Conservation (phyloP, 2,888 invertebrate species). For the Iphiclides podalirius region DNA sequence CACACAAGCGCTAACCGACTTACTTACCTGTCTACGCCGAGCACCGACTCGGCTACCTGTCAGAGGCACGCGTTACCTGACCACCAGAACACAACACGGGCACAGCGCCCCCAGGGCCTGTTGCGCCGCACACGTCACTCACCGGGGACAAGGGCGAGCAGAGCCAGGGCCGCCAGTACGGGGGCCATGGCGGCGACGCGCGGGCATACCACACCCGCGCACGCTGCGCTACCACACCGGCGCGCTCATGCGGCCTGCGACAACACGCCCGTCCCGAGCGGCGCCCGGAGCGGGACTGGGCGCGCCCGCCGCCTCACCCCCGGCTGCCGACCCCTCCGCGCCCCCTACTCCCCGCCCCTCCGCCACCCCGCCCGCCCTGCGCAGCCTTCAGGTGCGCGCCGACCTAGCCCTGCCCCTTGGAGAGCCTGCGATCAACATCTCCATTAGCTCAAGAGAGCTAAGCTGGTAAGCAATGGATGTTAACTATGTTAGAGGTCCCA, state of each 20-base stretch:
- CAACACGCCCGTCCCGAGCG: constrained; percentile 63
- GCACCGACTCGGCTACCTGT: background rate
- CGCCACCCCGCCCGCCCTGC: constrained; percentile 38
- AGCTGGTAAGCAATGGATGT: too few species aligned
- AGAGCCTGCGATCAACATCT: constrained; percentile 31
- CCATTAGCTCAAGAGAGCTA: constrained; percentile 20
- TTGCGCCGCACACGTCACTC: constrained; percentile 60
- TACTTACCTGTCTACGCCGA: too few species aligned
- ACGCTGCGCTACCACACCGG: constrained; percentile 74
- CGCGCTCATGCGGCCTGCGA: constrained; percentile 69
- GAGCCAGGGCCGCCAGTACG: constrained; percentile 69
- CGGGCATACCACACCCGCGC: constrained; percentile 79
- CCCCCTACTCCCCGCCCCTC: constrained; percentile 22
- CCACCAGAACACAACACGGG: constrained; percentile 1
- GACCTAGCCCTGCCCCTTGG: constrained; percentile 42
- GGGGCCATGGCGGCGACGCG: constrained; percentile 74
- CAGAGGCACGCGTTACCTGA: constrained; percentile 1
- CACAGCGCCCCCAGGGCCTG: constrained; percentile 62
- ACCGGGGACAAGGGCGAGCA: constrained; percentile 74
- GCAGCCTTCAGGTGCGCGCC: constrained; percentile 57
- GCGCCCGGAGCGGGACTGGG: constrained; percentile 71
- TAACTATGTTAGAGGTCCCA: constrained; percentile 21
- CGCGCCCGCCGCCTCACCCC: constrained; percentile 45
- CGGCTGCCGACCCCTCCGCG: constrained; percentile 19
- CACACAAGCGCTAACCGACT: too few species aligned